Percentiles rank a stretch among this genome's conserved stretches.
These are phyloP conservation scores for Melipona bicolor DNA, from an alignment of 2,888 invertebrate species.

Conservation along the genomic window DNA sequence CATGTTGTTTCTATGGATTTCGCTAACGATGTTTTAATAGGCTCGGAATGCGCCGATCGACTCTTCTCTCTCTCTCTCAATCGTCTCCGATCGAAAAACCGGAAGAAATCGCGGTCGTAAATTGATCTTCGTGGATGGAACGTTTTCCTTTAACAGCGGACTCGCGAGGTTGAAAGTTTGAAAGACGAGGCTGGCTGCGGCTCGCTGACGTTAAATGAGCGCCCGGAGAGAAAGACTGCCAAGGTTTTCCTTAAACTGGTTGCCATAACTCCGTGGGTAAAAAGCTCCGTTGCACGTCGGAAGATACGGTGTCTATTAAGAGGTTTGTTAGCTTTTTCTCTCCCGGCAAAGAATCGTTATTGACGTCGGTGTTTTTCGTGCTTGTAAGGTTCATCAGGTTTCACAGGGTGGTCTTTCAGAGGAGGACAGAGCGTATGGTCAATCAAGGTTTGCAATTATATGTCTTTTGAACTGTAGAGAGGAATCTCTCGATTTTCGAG, in stretches of 20 bases:
- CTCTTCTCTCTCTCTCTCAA: background rate
- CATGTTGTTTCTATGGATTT: background rate
- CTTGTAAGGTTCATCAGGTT: background rate
- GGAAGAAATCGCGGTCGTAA: conserved; percentile 37
- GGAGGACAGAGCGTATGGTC: background rate
- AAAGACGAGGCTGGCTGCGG: background rate
- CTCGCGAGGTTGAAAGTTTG: background rate
- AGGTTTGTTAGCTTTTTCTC: background rate
- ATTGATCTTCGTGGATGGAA: conserved; percentile 13
- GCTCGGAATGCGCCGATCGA: conserved; percentile 20
- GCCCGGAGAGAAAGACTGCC: too few species aligned
- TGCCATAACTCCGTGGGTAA: conserved; percentile 13
- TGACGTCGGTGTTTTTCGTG: background rate
- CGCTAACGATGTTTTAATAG: conserved; percentile 38
- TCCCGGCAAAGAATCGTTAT: background rate
- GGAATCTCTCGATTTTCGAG: background rate
- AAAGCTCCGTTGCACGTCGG: background rate
- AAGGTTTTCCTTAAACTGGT: conserved; percentile 2
- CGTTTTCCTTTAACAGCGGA: conserved; percentile 32
- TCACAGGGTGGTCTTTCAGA: background rate
- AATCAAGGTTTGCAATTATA: background rate
- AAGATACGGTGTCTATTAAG: background rate
- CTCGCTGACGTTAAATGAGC: conserved; percentile 9
- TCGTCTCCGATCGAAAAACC: conserved; percentile 18
- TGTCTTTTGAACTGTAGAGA: background rate